A percentile compares a stretch with the other conserved stretches of the same genome.
Evolutionary conservation across 2,888 invertebrate genomes (phyloP).

Genomic region (Notodonta dromedarius): DNA sequence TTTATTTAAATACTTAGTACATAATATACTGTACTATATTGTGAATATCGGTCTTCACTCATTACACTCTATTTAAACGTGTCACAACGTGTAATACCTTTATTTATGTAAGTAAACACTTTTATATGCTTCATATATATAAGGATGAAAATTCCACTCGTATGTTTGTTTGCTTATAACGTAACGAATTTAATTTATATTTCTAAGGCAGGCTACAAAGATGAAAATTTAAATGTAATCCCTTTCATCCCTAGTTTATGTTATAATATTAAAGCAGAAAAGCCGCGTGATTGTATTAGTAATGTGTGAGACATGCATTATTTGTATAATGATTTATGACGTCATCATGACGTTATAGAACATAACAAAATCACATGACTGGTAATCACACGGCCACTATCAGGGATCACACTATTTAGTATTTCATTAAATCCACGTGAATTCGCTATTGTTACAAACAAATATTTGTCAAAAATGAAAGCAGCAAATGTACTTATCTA

Average conservation of each 20-base stretch:
- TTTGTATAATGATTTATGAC: slow-evolving; percentile 16
- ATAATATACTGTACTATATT: no score
- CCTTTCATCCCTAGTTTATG: no score
- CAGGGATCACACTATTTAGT: slow-evolving; percentile 15
- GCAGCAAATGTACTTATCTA: no score
- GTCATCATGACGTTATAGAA: slow-evolving; percentile 13
- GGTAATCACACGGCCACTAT: slow-evolving; percentile 11
- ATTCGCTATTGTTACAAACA: not conserved
- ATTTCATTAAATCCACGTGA: not conserved
- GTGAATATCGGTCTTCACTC: no score
- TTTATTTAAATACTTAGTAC: no score
- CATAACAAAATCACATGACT: slow-evolving; percentile 25
- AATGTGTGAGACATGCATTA: slow-evolving; percentile 1
- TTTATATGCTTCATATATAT: no score
- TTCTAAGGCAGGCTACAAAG: not conserved
- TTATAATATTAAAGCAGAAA: not conserved
- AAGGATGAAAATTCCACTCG: no score
- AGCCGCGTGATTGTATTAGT: not conserved
- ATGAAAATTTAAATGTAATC: not conserved
- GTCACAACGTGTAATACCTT: no score
- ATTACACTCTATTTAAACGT: no score
- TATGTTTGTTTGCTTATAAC: no score
- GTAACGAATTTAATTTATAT: no score
- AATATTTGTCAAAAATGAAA: not conserved
- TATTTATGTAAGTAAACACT: no score